A percentile compares a stretch with the other conserved stretches of the same genome.
These are phyloP conservation scores for Kryptopterus vitreolus DNA, from an alignment of 2,797 vertebrate genomes.

Conservation along the genomic window DNA sequence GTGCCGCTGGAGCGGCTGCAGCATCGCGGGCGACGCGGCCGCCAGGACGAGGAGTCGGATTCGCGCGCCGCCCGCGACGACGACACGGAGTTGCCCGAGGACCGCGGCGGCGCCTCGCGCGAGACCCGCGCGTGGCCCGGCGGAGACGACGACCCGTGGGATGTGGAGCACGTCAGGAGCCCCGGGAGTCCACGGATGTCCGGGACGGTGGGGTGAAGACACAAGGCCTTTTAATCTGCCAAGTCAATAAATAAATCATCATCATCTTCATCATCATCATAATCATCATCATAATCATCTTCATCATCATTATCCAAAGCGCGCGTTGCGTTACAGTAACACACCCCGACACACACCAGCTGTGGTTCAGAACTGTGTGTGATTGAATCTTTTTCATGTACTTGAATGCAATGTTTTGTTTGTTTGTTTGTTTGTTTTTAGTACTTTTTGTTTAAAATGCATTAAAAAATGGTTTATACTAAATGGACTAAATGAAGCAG, in stretches of 20 bases:
- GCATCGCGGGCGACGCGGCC: slow-evolving; percentile 81
- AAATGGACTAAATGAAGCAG: neutral
- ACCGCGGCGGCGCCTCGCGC: slow-evolving; percentile 54
- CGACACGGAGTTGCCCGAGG: slow-evolving; percentile 49
- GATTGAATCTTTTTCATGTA: neutral
- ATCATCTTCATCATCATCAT: neutral
- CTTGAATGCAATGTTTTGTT: neutral
- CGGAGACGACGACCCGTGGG: slow-evolving; percentile 76
- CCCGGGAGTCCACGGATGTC: slow-evolving; percentile 65
- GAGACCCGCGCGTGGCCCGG: slow-evolving; percentile 66
- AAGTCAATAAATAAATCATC: no score
- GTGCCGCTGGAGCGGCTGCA: slow-evolving; percentile 85
- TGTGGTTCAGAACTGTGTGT: slow-evolving; percentile 12
- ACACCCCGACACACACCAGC: neutral
- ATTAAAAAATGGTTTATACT: no score
- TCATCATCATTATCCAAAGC: neutral
- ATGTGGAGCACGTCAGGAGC: slow-evolving; percentile 59
- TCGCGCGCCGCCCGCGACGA: slow-evolving; percentile 64
- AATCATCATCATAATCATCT: neutral
- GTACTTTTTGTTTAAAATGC: neutral
- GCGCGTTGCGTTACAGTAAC: neutral
- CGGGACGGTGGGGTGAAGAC: slow-evolving; percentile 64
- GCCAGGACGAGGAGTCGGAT: slow-evolving; percentile 70
- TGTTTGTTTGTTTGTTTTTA: no score
- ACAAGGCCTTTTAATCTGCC: no score